Evolutionary conservation across 1,140 invertebrate genomes (phyloP).

Genomic region (Trachelipus rathkii): DNA sequence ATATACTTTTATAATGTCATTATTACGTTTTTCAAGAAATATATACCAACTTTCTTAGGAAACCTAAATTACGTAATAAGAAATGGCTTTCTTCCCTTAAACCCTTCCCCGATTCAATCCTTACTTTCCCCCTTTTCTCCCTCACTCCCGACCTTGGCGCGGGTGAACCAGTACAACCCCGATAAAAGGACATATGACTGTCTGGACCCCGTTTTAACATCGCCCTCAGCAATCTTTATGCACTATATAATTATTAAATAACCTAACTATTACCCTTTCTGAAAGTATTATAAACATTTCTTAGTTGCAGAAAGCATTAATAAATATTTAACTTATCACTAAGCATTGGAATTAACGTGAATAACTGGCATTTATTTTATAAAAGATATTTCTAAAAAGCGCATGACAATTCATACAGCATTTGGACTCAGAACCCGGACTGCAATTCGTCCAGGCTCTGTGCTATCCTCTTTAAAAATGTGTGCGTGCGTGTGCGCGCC

Average conservation of each 20-base stretch:
- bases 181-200: background rate
- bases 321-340: background rate
- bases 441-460: constrained; percentile 3
- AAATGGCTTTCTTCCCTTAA: background rate
- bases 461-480: background rate
- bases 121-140: background rate
- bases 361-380: background rate
- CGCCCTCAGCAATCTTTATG: background rate
- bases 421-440: background rate
- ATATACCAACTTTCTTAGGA: no score
- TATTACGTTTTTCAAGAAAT: no score
- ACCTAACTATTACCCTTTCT: no score
- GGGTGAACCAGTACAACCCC: constrained; percentile 10
- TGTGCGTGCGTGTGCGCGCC: background rate
- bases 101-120: background rate
- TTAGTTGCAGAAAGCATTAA: background rate
- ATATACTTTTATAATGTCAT: no score
- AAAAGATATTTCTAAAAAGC: background rate
- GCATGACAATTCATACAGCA: background rate
- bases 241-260: background rate
- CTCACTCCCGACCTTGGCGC: constrained; percentile 1
- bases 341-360: background rate
- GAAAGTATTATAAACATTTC: background rate
- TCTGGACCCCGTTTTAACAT: background rate
- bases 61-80: background rate